A percentile compares a stretch with the other conserved stretches of the same genome.
Evolutionary conservation across 2,888 invertebrate species (phyloP).

Genomic region (Charanyca ferruginea): DNA sequence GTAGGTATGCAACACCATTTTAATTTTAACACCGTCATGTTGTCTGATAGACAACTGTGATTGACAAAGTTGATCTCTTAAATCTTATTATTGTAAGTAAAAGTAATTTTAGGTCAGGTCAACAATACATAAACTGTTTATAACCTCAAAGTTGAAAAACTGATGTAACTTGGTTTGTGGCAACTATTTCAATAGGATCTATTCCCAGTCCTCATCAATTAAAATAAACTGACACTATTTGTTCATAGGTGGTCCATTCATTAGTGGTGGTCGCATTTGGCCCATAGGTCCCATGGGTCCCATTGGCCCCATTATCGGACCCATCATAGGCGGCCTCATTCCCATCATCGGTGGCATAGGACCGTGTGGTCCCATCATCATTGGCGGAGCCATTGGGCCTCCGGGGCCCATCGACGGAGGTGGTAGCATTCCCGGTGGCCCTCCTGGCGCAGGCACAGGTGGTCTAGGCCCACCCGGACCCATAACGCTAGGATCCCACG

Average conservation of each 20-base stretch:
- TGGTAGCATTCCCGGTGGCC: conserved; percentile 92
- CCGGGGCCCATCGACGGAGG: conserved; percentile 92
- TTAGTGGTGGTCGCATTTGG: conserved; percentile 93
- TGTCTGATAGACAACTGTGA: not conserved
- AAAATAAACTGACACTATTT: conserved; percentile 74
- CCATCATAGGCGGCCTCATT: conserved; percentile 93
- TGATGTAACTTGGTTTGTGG: conserved; percentile 36
- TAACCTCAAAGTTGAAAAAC: conserved; percentile 59
- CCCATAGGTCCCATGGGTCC: conserved; percentile 93
- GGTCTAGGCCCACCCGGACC: conserved; percentile 89
- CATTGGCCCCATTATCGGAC: conserved; percentile 91
- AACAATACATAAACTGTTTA: conserved; percentile 2
- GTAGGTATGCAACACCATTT: too few species aligned
- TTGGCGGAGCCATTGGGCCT: conserved; percentile 93
- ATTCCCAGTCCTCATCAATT: conserved; percentile 41
- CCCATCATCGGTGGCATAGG: conserved; percentile 95
- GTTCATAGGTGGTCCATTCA: conserved; percentile 93
- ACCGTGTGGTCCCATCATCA: conserved; percentile 96
- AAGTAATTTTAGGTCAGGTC: not conserved
- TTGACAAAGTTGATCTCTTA: not conserved
- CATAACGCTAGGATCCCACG: conserved; percentile 92
- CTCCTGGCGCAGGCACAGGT: conserved; percentile 90
- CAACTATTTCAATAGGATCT: conserved; percentile 36
- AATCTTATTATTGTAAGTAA: not conserved
- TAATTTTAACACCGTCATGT: not conserved